These are phyloP conservation scores for Brachypalpus laphriformis DNA, from an alignment of 2,888 invertebrate species.

Conservation along the genomic window DNA sequence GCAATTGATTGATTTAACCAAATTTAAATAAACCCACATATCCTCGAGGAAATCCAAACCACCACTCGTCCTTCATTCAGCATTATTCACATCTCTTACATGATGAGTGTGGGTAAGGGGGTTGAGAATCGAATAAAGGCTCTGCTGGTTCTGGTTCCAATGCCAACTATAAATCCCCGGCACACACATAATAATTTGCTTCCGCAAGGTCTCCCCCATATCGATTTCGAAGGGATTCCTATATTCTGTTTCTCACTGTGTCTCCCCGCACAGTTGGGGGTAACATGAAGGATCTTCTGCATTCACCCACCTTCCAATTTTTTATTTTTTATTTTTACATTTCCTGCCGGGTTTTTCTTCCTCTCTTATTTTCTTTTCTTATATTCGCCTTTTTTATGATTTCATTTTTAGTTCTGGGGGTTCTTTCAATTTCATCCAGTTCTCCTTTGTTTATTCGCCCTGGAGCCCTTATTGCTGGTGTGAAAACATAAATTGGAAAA, in stretches of 20 bases:
- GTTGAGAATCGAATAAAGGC: slow-evolving; percentile 3
- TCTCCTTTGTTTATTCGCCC: slow-evolving; percentile 69
- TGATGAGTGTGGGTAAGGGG: not conserved
- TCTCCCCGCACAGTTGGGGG: not conserved
- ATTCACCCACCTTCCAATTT: not conserved
- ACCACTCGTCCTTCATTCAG: slow-evolving; percentile 39
- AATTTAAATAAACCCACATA: slow-evolving; percentile 73
- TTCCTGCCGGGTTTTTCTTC: slow-evolving; percentile 26
- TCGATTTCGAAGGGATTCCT: slow-evolving; percentile 48
- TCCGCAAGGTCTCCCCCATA: slow-evolving; percentile 49
- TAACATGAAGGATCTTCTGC: not conserved
- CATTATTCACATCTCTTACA: slow-evolving; percentile 24
- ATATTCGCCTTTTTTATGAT: slow-evolving; percentile 40
- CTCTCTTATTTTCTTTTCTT: slow-evolving; percentile 8
- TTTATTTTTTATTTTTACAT: slow-evolving; percentile 17
- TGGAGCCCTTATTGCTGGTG: slow-evolving; percentile 74
- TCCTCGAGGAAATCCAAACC: slow-evolving; percentile 44
- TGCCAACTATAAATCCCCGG: slow-evolving; percentile 62
- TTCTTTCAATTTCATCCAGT: slow-evolving; percentile 59
- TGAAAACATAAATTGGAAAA: slow-evolving; percentile 78
- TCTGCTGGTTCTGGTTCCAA: slow-evolving; percentile 10
- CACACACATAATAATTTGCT: slow-evolving; percentile 68
- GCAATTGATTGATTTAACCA: slow-evolving; percentile 74
- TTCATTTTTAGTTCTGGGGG: slow-evolving; percentile 60
- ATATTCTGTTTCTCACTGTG: not conserved